Evolutionary conservation across 2,888 invertebrate genomes (phyloP).

Genomic region (Palloptera scutellata): DNA sequence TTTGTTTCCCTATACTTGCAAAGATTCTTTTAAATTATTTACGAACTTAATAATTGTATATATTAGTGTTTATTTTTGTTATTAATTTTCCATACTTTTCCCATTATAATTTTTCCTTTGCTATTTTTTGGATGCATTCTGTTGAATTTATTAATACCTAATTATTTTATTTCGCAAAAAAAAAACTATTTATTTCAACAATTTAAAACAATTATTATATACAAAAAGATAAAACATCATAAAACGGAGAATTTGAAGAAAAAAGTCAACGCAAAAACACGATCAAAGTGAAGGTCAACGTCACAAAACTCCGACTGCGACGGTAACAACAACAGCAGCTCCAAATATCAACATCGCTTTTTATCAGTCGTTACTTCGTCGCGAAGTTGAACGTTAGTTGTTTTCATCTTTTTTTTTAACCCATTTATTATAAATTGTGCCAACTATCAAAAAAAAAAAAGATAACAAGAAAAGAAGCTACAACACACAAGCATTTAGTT

Average conservation of each 20-base stretch:
- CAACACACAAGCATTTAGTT: slow-evolving; percentile 14
- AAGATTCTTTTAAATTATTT: too few species aligned
- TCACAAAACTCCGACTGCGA: slow-evolving; percentile 22
- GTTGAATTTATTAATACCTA: neutral
- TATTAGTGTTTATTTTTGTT: too few species aligned
- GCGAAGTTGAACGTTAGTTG: too few species aligned
- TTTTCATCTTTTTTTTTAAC: too few species aligned
- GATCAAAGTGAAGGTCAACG: slow-evolving; percentile 60
- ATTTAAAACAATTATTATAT: slow-evolving; percentile 18
- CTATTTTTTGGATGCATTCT: neutral
- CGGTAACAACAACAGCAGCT: slow-evolving; percentile 24
- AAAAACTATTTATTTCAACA: neutral
- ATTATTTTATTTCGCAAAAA: neutral
- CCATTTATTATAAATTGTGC: neutral
- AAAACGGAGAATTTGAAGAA: slow-evolving; percentile 8
- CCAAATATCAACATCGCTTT: too few species aligned
- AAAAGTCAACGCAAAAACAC: slow-evolving; percentile 42
- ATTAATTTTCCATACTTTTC: too few species aligned
- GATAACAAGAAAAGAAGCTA: slow-evolving; percentile 1
- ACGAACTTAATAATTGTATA: too few species aligned
- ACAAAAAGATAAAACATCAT: slow-evolving; percentile 34
- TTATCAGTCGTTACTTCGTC: too few species aligned
- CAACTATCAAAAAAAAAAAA: slow-evolving; percentile 36
- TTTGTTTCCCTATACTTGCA: too few species aligned
- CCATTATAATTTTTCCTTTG: too few species aligned